Conservation (phyloP, 2,113 vertebrate genomes). For the Rostratula benghalensis region DNA sequence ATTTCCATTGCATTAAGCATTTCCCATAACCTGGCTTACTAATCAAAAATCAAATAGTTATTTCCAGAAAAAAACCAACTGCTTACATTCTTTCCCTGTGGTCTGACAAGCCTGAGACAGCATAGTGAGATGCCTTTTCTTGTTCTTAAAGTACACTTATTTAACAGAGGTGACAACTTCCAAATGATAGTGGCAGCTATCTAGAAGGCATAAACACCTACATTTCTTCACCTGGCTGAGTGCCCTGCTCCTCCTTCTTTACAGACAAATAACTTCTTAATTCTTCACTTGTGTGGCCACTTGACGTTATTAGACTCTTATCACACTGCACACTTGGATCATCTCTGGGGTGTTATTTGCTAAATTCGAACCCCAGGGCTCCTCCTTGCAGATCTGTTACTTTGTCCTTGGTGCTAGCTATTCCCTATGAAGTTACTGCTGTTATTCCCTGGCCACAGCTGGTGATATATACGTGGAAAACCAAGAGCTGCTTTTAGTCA, state of each 20-base stretch:
- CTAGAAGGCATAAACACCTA: not conserved
- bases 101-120: not conserved
- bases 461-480: not conserved
- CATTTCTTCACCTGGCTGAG: not conserved
- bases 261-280: not conserved
- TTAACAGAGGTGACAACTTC: not conserved
- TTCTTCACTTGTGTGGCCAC: not conserved
- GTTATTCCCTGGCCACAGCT: not conserved
- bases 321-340: not conserved
- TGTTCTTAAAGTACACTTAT: not conserved
- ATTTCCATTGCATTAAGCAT: not conserved
- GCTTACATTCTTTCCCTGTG: not conserved
- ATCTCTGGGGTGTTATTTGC: not conserved
- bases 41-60: not conserved
- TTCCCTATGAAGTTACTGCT: not conserved
- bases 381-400: not conserved
- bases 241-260: not conserved
- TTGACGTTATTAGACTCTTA: not conserved
- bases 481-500: not conserved
- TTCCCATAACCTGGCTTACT: not conserved
- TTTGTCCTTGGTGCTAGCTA: not conserved
- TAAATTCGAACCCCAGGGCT: not conserved
- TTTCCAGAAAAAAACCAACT: not conserved
- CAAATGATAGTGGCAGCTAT: not conserved
- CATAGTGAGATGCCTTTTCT: not conserved